Conservation (phyloP, 2,113 vertebrate species). For the Cyprinus carpio region DNA sequence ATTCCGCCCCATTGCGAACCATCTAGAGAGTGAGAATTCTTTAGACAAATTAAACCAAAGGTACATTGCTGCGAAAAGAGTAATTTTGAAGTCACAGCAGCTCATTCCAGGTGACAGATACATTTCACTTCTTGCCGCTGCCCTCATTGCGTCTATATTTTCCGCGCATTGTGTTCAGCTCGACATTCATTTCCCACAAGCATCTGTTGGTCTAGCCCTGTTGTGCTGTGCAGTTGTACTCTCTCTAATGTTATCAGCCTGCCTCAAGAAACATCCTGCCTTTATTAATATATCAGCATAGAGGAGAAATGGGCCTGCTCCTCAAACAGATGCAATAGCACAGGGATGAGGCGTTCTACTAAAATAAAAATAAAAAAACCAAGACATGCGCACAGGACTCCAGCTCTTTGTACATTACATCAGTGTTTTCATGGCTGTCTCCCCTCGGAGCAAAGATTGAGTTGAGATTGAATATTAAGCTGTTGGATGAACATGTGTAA, state of each 20-base stretch:
- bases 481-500: slow-evolving; percentile 18
- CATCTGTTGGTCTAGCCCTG: slow-evolving; percentile 22
- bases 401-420: slow-evolving; percentile 23
- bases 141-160: slow-evolving; percentile 36
- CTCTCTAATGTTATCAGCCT: slow-evolving; percentile 28
- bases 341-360: background rate
- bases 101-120: slow-evolving; percentile 52
- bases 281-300: slow-evolving; percentile 40
- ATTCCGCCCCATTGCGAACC: background rate
- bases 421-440: background rate
- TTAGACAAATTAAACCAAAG: background rate
- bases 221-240: background rate
- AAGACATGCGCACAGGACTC: background rate
- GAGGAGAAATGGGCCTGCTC: slow-evolving; percentile 13
- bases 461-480: slow-evolving; percentile 30
- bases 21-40: background rate
- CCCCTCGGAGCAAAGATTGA: background rate
- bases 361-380: background rate
- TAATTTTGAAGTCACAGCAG: slow-evolving; percentile 25
- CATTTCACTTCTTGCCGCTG: slow-evolving; percentile 43
- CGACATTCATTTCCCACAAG: slow-evolving; percentile 9
- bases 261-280: slow-evolving; percentile 27
- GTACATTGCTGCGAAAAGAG: background rate
- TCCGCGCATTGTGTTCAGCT: too few species aligned
- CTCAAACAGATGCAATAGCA: slow-evolving; percentile 9